Base-by-base conservation (phyloP, 2,113 vertebrate genomes). In the Ochotona curzoniae region DNA sequence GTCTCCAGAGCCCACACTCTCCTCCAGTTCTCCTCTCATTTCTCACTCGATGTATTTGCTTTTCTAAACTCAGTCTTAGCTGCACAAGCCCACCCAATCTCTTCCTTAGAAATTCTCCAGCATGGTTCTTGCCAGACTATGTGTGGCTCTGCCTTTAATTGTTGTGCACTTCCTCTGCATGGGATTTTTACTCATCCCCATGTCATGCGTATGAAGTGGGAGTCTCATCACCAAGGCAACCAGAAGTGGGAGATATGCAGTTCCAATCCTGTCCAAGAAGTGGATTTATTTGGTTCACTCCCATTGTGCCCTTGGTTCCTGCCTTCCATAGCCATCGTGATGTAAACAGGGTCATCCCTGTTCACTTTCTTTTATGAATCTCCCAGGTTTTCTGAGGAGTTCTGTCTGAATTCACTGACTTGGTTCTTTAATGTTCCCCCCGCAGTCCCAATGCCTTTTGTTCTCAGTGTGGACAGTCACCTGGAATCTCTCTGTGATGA, bases 191-290 rank as follows among this genome's bases (percentile, higher is more conserved):
- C 88, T 90, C 95, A 87, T 96, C 73, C 90, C 67, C 44, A 28
- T 94, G 89, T 89, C 92, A 70, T 91, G 74, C 61, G 78, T 51
- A 88, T 66, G 61, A 94, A 95, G 92, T 94, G 87, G 94, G 96
- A 90, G 64, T 96, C 80, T 79, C 79, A 71, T 96, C 69, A 57
- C 91, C 95, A 95, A 84, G 93, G 95, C 82, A 92, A 94, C 95
- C 82, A 96, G 85, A 90, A 96, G 95, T 75, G 82, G 87, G 85
- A 92, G 96, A 0, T 64, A 73, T 49, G 64, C 14, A 54, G 73
- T 82, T 82, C 38, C 93, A 92, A 51, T 74, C 95, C 90, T 44
- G 64, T 92, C 82, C 85, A 89, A 73, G 57, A 81, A 51, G 44
- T 76, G 28, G 25, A 26, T 82, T 44, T 26, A 20, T 69, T 87